Percentiles rank a stretch among this genome's conserved stretches.
phyloP scores from a whole-genome alignment of 1,140 invertebrate species.

The Achatina immaculata region DNA sequence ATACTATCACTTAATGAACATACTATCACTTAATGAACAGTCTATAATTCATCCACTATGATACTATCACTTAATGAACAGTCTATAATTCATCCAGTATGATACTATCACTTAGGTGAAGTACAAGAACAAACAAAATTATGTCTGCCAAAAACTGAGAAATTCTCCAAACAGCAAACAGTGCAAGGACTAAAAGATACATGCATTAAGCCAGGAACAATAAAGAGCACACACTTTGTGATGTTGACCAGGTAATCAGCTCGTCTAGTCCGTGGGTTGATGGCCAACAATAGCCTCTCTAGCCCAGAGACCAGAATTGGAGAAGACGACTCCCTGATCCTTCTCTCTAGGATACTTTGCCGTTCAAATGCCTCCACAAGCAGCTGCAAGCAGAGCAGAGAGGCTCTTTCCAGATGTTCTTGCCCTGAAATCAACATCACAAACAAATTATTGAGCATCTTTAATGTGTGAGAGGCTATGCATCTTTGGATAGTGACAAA shows the following conservation, averaged over 20 bases:
- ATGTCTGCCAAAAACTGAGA: too few species aligned
- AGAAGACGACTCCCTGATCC: constrained; percentile 71
- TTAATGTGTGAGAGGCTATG: neutral
- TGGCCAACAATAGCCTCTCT: constrained; percentile 84
- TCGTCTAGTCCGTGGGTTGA: constrained; percentile 81
- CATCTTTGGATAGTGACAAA: too few species aligned
- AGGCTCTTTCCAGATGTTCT: constrained; percentile 77
- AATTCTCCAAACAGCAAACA: neutral
- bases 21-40: too few species aligned
- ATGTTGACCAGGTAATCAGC: constrained; percentile 87
- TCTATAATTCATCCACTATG: too few species aligned
- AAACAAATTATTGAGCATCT: neutral
- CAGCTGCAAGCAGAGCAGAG: constrained; percentile 80
- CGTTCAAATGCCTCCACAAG: constrained; percentile 77
- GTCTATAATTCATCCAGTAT: too few species aligned
- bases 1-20: too few species aligned
- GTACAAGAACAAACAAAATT: too few species aligned
- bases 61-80: too few species aligned
- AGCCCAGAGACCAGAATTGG: constrained; percentile 79
- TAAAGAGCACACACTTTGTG: constrained; percentile 76
- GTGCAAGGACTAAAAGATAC: neutral
- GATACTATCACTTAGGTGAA: too few species aligned
- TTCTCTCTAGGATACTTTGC: constrained; percentile 78
- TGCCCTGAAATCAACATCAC: constrained; percentile 71
- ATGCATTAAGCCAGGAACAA: neutral